These are phyloP conservation scores for Drosophila recens DNA, from an alignment of 2,888 invertebrate species.

Conservation along the genomic window DNA sequence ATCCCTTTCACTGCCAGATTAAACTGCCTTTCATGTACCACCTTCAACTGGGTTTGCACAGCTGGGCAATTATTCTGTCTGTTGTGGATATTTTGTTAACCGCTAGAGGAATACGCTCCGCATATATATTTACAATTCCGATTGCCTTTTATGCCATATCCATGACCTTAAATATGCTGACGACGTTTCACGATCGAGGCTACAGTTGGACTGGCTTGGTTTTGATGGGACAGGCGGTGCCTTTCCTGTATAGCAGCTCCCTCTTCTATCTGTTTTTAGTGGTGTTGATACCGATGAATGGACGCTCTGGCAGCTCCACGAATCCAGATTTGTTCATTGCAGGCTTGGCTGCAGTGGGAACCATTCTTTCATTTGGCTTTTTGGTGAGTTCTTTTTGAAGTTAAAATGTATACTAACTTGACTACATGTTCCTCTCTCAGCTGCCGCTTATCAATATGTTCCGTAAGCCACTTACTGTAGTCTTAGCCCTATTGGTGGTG, in stretches of 20 bases:
- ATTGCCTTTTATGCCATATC: slow-evolving; percentile 77
- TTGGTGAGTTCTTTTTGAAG: slow-evolving; percentile 68
- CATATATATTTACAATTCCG: slow-evolving; percentile 78
- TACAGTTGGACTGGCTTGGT: slow-evolving; percentile 76
- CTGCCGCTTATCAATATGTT: slow-evolving; percentile 80
- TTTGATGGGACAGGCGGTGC: slow-evolving; percentile 83
- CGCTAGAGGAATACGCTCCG: slow-evolving; percentile 71
- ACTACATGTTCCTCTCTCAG: slow-evolving; percentile 39
- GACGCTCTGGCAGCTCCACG: slow-evolving; percentile 85
- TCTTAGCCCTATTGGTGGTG: slow-evolving; percentile 53
- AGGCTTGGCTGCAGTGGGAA: slow-evolving; percentile 80
- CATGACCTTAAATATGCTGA: slow-evolving; percentile 76
- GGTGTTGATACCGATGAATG: slow-evolving; percentile 88
- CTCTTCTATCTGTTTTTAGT: slow-evolving; percentile 85
- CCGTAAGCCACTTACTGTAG: slow-evolving; percentile 70
- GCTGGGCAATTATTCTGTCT: slow-evolving; percentile 78
- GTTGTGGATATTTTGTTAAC: slow-evolving; percentile 71
- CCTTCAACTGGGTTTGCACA: slow-evolving; percentile 81
- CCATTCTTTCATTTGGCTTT: slow-evolving; percentile 81
- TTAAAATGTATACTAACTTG: not conserved
- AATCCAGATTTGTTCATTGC: slow-evolving; percentile 87
- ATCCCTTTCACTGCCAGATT: slow-evolving; percentile 52
- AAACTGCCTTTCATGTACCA: slow-evolving; percentile 72
- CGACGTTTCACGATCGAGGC: slow-evolving; percentile 71
- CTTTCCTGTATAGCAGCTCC: slow-evolving; percentile 85